phyloP scores from a whole-genome alignment of 2,888 invertebrate genomes.

The Macaria liturata region DNA sequence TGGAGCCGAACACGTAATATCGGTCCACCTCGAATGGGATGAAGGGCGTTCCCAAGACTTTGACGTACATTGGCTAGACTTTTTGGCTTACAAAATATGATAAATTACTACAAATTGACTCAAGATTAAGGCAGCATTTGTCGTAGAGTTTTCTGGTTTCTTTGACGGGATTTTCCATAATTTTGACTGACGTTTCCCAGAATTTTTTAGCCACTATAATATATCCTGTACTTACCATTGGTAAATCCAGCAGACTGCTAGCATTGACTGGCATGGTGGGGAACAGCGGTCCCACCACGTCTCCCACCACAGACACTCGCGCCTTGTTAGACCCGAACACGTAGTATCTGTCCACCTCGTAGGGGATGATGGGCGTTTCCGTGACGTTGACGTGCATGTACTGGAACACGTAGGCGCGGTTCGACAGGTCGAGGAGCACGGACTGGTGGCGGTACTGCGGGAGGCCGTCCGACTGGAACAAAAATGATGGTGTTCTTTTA shows the following conservation, averaged over 20 bases:
- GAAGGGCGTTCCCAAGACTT: conserved; percentile 95
- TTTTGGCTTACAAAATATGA: too few species aligned
- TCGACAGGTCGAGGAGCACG: conserved; percentile 94
- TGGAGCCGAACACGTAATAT: conserved; percentile 97
- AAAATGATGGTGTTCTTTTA: neutral
- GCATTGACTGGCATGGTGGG: conserved; percentile 96
- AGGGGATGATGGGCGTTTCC: conserved; percentile 95
- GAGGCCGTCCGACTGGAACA: conserved; percentile 90
- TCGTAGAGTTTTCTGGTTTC: too few species aligned
- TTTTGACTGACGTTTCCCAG: too few species aligned
- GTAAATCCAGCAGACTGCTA: conserved; percentile 89
- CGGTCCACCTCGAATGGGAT: conserved; percentile 93
- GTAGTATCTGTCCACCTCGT: conserved; percentile 92
- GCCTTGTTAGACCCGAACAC: conserved; percentile 96
- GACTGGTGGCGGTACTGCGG: conserved; percentile 97
- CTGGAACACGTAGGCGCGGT: conserved; percentile 95
- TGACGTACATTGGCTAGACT: conserved; percentile 98
- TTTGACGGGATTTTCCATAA: too few species aligned
- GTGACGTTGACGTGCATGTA: conserved; percentile 98
- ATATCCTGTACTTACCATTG: too few species aligned
- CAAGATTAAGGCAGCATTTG: too few species aligned
- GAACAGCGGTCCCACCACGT: conserved; percentile 96
- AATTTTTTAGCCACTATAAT: too few species aligned
- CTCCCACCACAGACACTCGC: conserved; percentile 92
- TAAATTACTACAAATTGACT: too few species aligned